phyloP scores from a whole-genome alignment of 2,888 invertebrate genomes.

The Suillia variegata region DNA sequence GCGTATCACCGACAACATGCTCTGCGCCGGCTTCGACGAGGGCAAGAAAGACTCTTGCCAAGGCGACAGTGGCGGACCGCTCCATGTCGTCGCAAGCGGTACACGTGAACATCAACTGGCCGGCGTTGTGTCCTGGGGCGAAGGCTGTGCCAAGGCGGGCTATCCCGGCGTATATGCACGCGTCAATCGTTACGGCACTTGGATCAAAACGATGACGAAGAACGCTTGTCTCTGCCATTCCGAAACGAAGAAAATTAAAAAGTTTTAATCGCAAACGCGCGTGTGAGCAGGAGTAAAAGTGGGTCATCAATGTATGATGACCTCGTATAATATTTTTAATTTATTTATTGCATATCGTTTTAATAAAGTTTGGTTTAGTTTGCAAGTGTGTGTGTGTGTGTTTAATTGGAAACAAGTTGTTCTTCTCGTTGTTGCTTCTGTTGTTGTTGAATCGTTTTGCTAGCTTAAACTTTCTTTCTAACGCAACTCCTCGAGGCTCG shows the following conservation, averaged over 20 bases:
- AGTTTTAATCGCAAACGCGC: slow-evolving; percentile 11
- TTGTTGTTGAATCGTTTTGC: too few relatives aligned
- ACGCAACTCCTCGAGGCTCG: too few relatives aligned
- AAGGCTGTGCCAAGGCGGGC: slow-evolving; percentile 64
- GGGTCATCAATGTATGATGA: neutral
- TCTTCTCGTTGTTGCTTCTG: too few relatives aligned
- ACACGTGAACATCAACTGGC: slow-evolving; percentile 49
- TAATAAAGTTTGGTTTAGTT: neutral
- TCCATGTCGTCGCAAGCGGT: slow-evolving; percentile 51
- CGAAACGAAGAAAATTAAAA: slow-evolving; percentile 57
- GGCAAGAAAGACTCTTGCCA: slow-evolving; percentile 60
- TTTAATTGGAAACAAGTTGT: neutral
- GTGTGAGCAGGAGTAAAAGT: neutral
- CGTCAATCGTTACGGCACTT: slow-evolving; percentile 75
- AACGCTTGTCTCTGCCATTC: slow-evolving; percentile 72
- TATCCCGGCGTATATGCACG: slow-evolving; percentile 82
- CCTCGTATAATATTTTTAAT: neutral
- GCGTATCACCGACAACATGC: slow-evolving; percentile 58
- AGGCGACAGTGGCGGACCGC: slow-evolving; percentile 59
- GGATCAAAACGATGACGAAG: slow-evolving; percentile 71
- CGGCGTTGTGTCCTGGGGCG: slow-evolving; percentile 74
- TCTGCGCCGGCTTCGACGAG: slow-evolving; percentile 56
- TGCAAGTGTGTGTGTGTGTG: neutral
- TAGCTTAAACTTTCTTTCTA: too few relatives aligned
- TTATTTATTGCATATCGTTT: neutral